Percentiles rank a stretch among this genome's conserved stretches.
Conservation (phyloP, 2,888 invertebrate species). For the Pristionchus entomophagus region DNA sequence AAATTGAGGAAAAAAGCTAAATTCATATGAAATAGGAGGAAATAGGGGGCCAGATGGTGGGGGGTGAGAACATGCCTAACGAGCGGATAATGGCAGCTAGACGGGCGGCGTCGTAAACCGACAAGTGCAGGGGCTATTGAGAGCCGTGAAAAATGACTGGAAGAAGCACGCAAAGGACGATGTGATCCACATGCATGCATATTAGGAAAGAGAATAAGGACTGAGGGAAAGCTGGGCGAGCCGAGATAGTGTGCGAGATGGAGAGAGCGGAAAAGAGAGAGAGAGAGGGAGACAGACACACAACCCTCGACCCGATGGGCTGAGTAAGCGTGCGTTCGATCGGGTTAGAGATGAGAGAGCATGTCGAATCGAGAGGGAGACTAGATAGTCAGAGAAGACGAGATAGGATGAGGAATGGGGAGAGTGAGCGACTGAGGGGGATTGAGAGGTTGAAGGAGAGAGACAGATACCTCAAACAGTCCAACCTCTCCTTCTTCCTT, state of each 20-base stretch:
- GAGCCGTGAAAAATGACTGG: not conserved
- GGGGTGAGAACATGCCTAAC: too few species aligned
- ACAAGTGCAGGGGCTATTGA: too few species aligned
- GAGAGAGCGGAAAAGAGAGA: not conserved
- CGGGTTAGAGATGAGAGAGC: constrained; percentile 17
- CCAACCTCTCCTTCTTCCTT: not conserved
- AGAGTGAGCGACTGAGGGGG: not conserved
- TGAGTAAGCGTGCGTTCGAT: constrained; percentile 48
- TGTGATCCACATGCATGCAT: constrained; percentile 31
- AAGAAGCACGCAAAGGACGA: not conserved
- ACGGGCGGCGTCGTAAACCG: too few species aligned
- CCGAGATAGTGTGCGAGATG: not conserved
- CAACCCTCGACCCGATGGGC: not conserved
- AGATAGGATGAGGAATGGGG: not conserved
- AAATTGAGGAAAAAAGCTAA: too few species aligned
- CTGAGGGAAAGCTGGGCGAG: constrained; percentile 1
- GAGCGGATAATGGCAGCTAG: too few species aligned
- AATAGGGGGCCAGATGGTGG: too few species aligned
- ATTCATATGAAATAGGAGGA: too few species aligned
- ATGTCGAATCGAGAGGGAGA: not conserved
- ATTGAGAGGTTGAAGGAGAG: constrained; percentile 22
- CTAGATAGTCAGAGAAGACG: constrained; percentile 22
- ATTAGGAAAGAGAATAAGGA: not conserved
- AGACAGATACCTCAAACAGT: constrained; percentile 21
- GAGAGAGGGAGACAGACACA: constrained; percentile 25